These are phyloP conservation scores for Sebastes minor DNA, from an alignment of 2,797 vertebrate species.

Conservation along the genomic window DNA sequence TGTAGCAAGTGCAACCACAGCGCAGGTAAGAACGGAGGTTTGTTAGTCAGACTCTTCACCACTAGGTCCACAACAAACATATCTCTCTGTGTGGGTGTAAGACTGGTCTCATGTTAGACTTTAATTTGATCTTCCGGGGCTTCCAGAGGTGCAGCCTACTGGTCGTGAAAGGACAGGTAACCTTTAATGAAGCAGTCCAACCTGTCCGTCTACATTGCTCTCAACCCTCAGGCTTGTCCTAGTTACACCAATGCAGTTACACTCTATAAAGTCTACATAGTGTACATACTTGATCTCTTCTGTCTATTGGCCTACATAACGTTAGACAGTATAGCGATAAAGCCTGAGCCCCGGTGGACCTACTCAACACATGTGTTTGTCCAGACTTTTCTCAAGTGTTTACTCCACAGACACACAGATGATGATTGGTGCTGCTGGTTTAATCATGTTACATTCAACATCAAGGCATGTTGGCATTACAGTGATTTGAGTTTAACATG, in stretches of 20 bases:
- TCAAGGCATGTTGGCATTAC: background rate
- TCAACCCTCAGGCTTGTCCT: background rate
- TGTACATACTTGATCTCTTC: no score
- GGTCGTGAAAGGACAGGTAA: background rate
- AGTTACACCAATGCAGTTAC: background rate
- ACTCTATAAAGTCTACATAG: background rate
- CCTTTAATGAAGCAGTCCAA: conserved; percentile 34
- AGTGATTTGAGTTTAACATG: background rate
- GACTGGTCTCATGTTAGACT: fast-evolving
- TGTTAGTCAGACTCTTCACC: background rate
- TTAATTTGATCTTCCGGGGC: background rate
- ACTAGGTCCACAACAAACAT: background rate
- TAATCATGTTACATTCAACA: background rate
- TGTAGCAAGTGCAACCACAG: background rate
- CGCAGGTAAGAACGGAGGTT: conserved; percentile 65
- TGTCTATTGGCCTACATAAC: no score
- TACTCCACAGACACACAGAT: background rate
- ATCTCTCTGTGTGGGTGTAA: background rate
- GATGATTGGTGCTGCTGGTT: background rate
- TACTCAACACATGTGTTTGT: conserved; percentile 17
- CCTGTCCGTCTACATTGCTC: conserved; percentile 65
- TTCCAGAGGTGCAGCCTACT: background rate
- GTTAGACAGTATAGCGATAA: background rate
- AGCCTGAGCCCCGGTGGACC: background rate
- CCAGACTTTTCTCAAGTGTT: background rate